Base-by-base conservation (phyloP, 2,888 invertebrate genomes). In the Neuroscelio doddi region DNA sequence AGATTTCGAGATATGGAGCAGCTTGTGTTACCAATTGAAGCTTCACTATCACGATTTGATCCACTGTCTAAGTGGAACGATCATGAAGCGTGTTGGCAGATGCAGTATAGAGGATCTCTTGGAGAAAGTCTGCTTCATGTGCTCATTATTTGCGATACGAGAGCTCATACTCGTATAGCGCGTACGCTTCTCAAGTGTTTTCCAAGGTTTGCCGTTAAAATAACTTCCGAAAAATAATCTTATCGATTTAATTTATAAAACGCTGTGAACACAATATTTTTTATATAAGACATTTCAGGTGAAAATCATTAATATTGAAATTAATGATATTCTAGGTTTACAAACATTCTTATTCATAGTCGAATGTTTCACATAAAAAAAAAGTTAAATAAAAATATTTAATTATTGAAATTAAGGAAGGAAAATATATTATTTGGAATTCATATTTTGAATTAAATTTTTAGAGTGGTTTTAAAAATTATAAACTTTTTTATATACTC, bases 71-170 rank as follows among this genome's bases (percentile, higher is more conserved):
- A 93, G 78, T 95, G 95, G 95, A 87, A 88, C 66, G 95, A 96
- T 80, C 96, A 96, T 85, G 93, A 93, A 69, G 97, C 97, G 0
- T 97, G 98, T 82, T 99, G 98, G 98, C 95, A 97, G 84, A 94
- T 99, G 93, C 94, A 95, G 78, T 95, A 95, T 81, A 89, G 98
- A 8, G 98, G 98, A 0, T 95, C 96, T 0, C 87, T 98, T 0
- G 98, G 98, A 0, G 98, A 99, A 86, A 96, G 95, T 1, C 87
- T 98, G 1, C 88, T 99, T 8, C 98, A 99, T 80, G 93, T 99
- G 1, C 89, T 98, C 49, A 96, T 97, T 70, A 96, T 98, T 73
- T 95, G 97, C 82, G 96, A 97, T 83, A 96, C 96, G 0, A 92
- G 94, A 84, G 89, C 91, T 59, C 93, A 93, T 83, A 93, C 92